These are phyloP conservation scores for Arion vulgaris DNA, from an alignment of 1,140 invertebrate genomes.

Conservation along the genomic window DNA sequence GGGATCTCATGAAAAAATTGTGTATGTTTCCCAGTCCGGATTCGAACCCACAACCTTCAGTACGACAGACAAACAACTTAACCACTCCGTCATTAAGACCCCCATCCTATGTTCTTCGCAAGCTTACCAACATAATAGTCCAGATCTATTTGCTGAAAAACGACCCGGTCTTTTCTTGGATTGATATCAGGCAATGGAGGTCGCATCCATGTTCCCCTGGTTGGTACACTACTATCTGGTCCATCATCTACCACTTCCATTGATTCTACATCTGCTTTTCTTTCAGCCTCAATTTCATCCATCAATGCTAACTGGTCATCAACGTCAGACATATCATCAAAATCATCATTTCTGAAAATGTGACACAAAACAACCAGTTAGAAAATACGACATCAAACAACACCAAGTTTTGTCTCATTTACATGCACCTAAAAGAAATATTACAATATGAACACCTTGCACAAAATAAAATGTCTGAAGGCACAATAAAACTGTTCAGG, in stretches of 20 bases:
- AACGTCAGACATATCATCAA: conserved; percentile 64
- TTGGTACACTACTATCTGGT: conserved; percentile 48
- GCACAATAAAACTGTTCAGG: too few species aligned
- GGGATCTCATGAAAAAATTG: too few species aligned
- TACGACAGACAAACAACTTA: too few species aligned
- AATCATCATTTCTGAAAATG: conserved; percentile 46
- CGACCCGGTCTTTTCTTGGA: conserved; percentile 80
- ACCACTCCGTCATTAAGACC: too few species aligned
- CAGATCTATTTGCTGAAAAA: conserved; percentile 80
- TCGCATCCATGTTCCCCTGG: conserved; percentile 76
- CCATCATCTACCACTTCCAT: conserved; percentile 43
- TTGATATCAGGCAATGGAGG: conserved; percentile 79
- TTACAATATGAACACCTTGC: too few species aligned
- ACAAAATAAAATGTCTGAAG: too few species aligned
- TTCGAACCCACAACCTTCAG: too few species aligned
- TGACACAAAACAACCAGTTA: too few species aligned
- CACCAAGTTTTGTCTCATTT: too few species aligned
- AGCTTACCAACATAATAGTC: conserved; percentile 87
- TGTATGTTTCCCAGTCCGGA: too few species aligned
- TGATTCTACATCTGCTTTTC: conserved; percentile 45
- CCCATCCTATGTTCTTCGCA: too few species aligned
- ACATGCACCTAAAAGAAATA: too few species aligned
- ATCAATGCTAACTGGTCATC: conserved; percentile 69
- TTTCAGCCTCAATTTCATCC: conserved; percentile 66
- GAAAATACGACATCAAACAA: neutral